phyloP scores from a whole-genome alignment of 1,140 invertebrate species.

The Laupala kohalensis region DNA sequence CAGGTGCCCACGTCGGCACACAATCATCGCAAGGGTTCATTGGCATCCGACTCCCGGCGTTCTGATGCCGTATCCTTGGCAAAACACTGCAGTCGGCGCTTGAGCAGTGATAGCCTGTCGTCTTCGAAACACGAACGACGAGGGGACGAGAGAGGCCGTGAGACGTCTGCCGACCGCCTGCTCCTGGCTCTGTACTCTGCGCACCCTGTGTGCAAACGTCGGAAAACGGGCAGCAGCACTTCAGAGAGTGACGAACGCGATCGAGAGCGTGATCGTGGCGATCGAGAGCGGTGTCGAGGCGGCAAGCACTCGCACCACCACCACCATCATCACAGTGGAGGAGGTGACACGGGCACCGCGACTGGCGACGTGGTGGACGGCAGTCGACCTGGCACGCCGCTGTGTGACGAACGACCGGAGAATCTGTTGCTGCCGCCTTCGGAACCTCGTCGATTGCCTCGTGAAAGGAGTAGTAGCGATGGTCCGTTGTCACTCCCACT shows the following conservation, averaged over 20 bases:
- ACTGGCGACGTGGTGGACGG: constrained; percentile 32
- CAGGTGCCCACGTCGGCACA: constrained; percentile 4
- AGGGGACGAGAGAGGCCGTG: not conserved
- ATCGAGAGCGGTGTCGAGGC: constrained; percentile 16
- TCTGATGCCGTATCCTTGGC: constrained; percentile 4
- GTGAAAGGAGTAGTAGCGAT: constrained; percentile 43
- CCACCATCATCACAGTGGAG: constrained; percentile 26
- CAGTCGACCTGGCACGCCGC: constrained; percentile 64
- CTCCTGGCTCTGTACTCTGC: constrained; percentile 14
- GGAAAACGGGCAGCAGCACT: constrained; percentile 28
- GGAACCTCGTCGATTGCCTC: constrained; percentile 49
- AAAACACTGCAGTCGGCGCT: constrained; percentile 12
- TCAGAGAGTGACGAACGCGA: constrained; percentile 24
- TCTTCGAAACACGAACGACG: constrained; percentile 1
- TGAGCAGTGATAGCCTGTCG: not conserved
- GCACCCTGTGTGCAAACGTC: constrained; percentile 28
- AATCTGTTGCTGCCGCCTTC: constrained; percentile 47
- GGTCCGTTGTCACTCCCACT: constrained; percentile 64
- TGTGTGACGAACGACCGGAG: constrained; percentile 70
- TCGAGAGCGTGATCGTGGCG: constrained; percentile 11
- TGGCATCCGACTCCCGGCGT: constrained; percentile 4
- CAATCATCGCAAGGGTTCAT: constrained; percentile 14
- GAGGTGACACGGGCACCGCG: constrained; percentile 7
- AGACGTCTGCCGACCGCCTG: constrained; percentile 17
- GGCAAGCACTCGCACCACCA: constrained; percentile 15